Evolutionary conservation across 2,888 invertebrate genomes (phyloP).

Genomic region (Metalampra italica): DNA sequence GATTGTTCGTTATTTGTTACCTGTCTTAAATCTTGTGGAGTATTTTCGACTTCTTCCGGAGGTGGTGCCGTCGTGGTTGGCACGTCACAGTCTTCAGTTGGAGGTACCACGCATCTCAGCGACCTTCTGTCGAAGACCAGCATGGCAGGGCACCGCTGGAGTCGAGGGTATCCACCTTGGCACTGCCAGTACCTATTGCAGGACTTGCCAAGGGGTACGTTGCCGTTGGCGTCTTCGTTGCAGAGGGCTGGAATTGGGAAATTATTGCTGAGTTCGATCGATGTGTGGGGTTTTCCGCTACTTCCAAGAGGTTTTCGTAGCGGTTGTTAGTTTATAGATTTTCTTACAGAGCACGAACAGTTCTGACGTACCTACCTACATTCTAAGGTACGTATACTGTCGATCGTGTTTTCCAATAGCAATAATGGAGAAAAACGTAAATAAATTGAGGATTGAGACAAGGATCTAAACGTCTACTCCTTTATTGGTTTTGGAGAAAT

Average conservation of each 20-base stretch:
- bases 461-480: too few species aligned
- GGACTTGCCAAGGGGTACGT: slow-evolving; percentile 93
- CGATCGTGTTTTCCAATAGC: too few species aligned
- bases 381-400: too few species aligned
- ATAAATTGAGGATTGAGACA: too few species aligned
- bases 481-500: too few species aligned
- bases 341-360: too few species aligned
- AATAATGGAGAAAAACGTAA: too few species aligned
- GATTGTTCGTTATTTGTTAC: slow-evolving; percentile 24
- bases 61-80: slow-evolving; percentile 86
- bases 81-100: slow-evolving; percentile 92
- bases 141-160: slow-evolving; percentile 94
- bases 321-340: too few species aligned
- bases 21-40: slow-evolving; percentile 48
- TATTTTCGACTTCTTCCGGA: slow-evolving; percentile 65
- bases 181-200: slow-evolving; percentile 97
- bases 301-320: too few species aligned
- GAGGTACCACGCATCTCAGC: slow-evolving; percentile 91
- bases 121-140: slow-evolving; percentile 91
- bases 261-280: too few species aligned
- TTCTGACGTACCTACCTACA: too few species aligned
- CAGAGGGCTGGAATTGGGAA: slow-evolving; percentile 84
- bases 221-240: slow-evolving; percentile 94
- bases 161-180: slow-evolving; percentile 94
- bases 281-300: too few species aligned